Evolutionary conservation across 2,888 invertebrate genomes (phyloP).

Genomic region (Eupithecia subfuscata): DNA sequence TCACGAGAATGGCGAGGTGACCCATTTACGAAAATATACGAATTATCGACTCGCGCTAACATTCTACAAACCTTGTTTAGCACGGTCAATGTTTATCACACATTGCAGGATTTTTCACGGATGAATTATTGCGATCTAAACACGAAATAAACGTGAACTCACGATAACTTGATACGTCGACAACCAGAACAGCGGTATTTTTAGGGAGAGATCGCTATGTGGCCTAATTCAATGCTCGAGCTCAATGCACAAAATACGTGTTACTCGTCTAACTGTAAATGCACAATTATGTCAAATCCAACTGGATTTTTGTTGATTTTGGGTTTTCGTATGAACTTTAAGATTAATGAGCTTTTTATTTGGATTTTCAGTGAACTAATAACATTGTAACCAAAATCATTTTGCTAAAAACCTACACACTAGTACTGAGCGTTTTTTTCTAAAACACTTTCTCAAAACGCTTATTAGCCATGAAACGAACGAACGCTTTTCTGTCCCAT

Average conservation of each 20-base stretch:
- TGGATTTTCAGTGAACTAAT: constrained; percentile 61
- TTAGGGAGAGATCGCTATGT: constrained; percentile 86
- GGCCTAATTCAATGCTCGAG: constrained; percentile 84
- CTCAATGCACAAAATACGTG: constrained; percentile 85
- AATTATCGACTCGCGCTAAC: constrained; percentile 77
- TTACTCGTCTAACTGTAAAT: constrained; percentile 84
- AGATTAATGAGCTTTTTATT: constrained; percentile 38
- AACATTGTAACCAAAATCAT: constrained; percentile 76
- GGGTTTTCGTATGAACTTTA: constrained; percentile 11
- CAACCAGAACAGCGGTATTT: constrained; percentile 84
- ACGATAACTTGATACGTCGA: constrained; percentile 83
- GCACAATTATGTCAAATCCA: constrained; percentile 71
- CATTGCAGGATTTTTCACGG: constrained; percentile 45
- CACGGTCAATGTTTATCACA: constrained; percentile 55
- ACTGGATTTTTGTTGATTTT: constrained; percentile 42
- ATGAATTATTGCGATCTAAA: constrained; percentile 47
- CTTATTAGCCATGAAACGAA: too few relatives aligned
- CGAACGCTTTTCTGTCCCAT: too few relatives aligned
- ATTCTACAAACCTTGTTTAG: constrained; percentile 67
- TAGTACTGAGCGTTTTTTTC: too few relatives aligned
- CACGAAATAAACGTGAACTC: constrained; percentile 71
- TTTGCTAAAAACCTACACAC: constrained; percentile 74
- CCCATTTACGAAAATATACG: constrained; percentile 83
- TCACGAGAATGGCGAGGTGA: constrained; percentile 82
- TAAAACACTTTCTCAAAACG: too few relatives aligned